Evolutionary conservation across 2,888 invertebrate genomes (phyloP).

Genomic region (Chymomyza procnemis): DNA sequence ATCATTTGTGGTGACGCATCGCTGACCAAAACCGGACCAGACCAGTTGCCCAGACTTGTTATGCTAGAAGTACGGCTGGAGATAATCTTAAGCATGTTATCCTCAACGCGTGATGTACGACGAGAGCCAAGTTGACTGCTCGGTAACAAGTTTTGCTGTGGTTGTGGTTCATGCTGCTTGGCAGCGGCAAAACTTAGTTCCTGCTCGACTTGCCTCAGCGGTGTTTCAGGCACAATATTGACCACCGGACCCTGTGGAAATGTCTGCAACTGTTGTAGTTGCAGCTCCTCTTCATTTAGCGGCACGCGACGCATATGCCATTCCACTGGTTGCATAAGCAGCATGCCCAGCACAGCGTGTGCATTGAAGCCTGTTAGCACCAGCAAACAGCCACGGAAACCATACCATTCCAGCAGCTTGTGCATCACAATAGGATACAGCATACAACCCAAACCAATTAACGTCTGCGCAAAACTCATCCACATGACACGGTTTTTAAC

Average conservation of each 20-base stretch:
- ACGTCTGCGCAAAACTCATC: slow-evolving; percentile 87
- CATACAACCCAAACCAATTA: slow-evolving; percentile 85
- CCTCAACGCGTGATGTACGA: slow-evolving; percentile 46
- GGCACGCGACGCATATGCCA: slow-evolving; percentile 83
- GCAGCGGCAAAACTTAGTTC: slow-evolving; percentile 11
- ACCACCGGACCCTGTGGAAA: slow-evolving; percentile 13
- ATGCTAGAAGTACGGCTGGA: slow-evolving; percentile 74
- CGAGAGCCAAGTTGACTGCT: slow-evolving; percentile 32
- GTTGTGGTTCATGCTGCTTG: background rate
- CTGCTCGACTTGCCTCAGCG: slow-evolving; percentile 28
- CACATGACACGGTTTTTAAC: slow-evolving; percentile 84
- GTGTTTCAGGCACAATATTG: slow-evolving; percentile 58
- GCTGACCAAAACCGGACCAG: slow-evolving; percentile 73
- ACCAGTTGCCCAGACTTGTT: slow-evolving; percentile 78
- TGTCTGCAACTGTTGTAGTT: slow-evolving; percentile 9
- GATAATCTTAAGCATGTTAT: slow-evolving; percentile 42
- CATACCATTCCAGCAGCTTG: slow-evolving; percentile 82
- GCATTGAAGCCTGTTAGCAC: slow-evolving; percentile 84
- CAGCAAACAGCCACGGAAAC: slow-evolving; percentile 85
- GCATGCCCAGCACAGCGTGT: slow-evolving; percentile 84
- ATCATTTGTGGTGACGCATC: slow-evolving; percentile 73
- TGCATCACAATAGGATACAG: slow-evolving; percentile 84
- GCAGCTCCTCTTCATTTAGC: slow-evolving; percentile 64
- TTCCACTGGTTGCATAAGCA: slow-evolving; percentile 86
- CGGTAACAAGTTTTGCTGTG: background rate